Conservation (phyloP, 2,888 invertebrate genomes). For the Drosophila conformis region DNA sequence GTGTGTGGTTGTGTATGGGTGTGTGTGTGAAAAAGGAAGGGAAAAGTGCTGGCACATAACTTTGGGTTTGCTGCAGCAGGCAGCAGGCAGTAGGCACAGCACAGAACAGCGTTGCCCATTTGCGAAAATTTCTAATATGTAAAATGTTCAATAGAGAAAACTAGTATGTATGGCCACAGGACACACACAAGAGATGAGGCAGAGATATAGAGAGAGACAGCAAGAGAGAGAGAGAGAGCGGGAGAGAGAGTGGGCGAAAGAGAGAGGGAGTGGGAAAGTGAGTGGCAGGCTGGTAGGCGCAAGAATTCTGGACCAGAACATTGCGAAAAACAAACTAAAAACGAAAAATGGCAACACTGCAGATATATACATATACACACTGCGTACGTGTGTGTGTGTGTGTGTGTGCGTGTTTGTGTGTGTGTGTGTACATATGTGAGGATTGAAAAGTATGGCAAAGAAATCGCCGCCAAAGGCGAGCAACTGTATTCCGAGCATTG, state of each 20-base stretch:
- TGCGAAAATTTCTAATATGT: constrained; percentile 80
- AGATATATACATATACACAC: constrained; percentile 18
- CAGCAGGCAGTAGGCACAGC: constrained; percentile 48
- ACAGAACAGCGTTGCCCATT: constrained; percentile 63
- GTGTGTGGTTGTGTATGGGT: constrained; percentile 2
- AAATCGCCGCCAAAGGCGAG: constrained; percentile 73
- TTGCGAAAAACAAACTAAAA: constrained; percentile 67
- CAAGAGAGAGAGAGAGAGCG: constrained; percentile 1
- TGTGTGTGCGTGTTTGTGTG: background rate
- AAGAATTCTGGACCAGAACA: constrained; percentile 13
- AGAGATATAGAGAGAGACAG: constrained; percentile 7
- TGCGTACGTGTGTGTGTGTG: constrained; percentile 1
- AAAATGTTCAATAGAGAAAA: constrained; percentile 81
- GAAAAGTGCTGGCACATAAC: constrained; percentile 65
- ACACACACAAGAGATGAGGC: constrained; percentile 28
- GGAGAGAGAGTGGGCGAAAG: background rate
- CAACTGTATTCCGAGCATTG: constrained; percentile 48
- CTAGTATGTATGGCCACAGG: constrained; percentile 66
- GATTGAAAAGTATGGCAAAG: constrained; percentile 72
- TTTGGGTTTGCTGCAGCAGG: constrained; percentile 49
- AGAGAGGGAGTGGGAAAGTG: constrained; percentile 3
- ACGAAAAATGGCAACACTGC: constrained; percentile 59
- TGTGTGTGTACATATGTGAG: constrained; percentile 28
- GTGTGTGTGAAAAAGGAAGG: background rate
- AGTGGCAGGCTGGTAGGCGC: constrained; percentile 2